These are phyloP conservation scores for Caenorhabditis plicata DNA, from an alignment of 2,888 invertebrate species.

Conservation along the genomic window DNA sequence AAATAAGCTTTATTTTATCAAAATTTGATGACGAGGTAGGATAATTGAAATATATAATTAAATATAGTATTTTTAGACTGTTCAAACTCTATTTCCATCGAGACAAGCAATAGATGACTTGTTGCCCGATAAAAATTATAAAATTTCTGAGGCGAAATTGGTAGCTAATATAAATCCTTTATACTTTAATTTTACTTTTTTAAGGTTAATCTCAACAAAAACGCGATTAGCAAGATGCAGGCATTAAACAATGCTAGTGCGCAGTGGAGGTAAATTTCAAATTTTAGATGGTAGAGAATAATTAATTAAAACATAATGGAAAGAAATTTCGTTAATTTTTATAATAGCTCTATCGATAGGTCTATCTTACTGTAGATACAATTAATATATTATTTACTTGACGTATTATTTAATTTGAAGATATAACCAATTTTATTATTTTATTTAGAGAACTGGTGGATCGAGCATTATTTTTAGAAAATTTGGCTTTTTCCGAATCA, in stretches of 20 bases:
- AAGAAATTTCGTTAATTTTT: no score
- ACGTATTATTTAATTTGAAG: no score
- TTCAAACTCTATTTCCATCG: slow-evolving; percentile 37
- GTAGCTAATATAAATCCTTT: slow-evolving; percentile 70
- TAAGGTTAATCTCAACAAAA: slow-evolving; percentile 84
- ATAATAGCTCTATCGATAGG: no score
- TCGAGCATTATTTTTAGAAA: slow-evolving; percentile 46
- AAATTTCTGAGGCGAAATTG: slow-evolving; percentile 65
- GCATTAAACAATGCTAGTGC: slow-evolving; percentile 83
- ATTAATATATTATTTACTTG: no score
- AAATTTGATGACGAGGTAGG: slow-evolving; percentile 42
- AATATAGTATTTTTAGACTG: slow-evolving; percentile 5
- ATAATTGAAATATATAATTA: neutral
- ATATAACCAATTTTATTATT: neutral
- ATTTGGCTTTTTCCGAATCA: slow-evolving; percentile 37
- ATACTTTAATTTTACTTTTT: slow-evolving; percentile 69
- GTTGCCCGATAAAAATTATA: neutral
- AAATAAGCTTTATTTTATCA: slow-evolving; percentile 49
- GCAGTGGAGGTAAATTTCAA: slow-evolving; percentile 80
- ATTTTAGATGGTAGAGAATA: no score
- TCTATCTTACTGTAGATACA: no score
- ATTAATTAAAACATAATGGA: no score
- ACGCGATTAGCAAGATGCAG: slow-evolving; percentile 87
- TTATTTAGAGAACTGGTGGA: slow-evolving; percentile 36
- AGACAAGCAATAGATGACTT: slow-evolving; percentile 32